Evolutionary conservation across 2,113 vertebrate genomes (phyloP), one percentile per base, ranked within the genome.

Genomic region (Laticauda laticaudata): DNA sequence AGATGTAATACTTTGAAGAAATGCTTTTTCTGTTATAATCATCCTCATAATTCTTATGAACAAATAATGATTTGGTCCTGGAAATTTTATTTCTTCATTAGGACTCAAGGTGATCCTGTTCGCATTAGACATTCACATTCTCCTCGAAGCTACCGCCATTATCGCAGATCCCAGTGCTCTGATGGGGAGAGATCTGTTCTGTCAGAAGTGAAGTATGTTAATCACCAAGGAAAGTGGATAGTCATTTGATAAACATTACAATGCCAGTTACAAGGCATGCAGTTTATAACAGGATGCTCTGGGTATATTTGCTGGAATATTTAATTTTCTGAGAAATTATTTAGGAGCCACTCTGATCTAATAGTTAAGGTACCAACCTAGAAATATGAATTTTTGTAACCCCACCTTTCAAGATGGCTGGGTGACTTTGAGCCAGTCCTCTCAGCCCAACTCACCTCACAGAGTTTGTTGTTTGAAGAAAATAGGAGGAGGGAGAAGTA

Each of bases 111-210:
- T 0, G 98, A 99, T 94, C 98, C 98, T 0, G 94, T 99, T 95
- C 98, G 98, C 61, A 98, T 99, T 95, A 97, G 98, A 64, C 98
- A 98, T 92, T 98, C 98, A 0, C 98, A 99, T 56, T 99, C 98
- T 0, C 98, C 98, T 0, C 96, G 98, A 91, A 98, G 98, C 92
- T 98, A 98, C 97, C 98, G 98, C 48, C 98, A 99, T 94, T 98
- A 98, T 90, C 98, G 98, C 3, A 96, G 98, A 24, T 99, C 98
- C 0, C 98, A 98, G 96, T 98, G 98, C 69, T 99, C 98, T 0
- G 98, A 99, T 5, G 98, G 98, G 26, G 98, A 99, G 96, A 97
- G 98, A 87, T 99, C 98, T 0, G 98, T 99, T 86, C 98, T 98
- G 53, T 99, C 98, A 5, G 98, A 99, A 97, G 97, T 99, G 95